These are phyloP conservation scores for Miichthys miiuy DNA, from an alignment of 2,797 vertebrate genomes.

Conservation along the genomic window DNA sequence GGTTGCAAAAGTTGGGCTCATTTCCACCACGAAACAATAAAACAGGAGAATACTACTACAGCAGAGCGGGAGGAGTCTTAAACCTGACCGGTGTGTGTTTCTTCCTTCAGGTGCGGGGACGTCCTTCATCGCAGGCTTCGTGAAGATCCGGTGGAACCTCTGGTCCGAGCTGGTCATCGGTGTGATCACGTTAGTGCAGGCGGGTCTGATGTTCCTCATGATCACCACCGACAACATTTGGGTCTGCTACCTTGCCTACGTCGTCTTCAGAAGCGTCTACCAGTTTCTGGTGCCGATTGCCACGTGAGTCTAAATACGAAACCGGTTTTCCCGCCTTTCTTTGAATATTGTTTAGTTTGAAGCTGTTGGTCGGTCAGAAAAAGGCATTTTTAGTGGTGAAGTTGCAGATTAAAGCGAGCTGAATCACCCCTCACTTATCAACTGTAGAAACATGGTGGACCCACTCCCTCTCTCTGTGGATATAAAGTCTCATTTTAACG, in stretches of 20 bases:
- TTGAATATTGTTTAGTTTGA: too few relatives aligned
- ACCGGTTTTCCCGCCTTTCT: too few relatives aligned
- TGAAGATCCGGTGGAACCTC: slow-evolving; percentile 91
- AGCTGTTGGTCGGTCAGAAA: too few relatives aligned
- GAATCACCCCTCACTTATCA: too few relatives aligned
- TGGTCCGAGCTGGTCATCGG: slow-evolving; percentile 94
- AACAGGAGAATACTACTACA: too few relatives aligned
- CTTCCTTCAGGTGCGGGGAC: slow-evolving; percentile 85
- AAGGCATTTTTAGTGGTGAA: too few relatives aligned
- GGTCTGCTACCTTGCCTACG: slow-evolving; percentile 90
- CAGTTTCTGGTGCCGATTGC: slow-evolving; percentile 97
- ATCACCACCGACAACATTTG: slow-evolving; percentile 86
- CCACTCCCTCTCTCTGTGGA: too few relatives aligned
- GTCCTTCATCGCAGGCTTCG: slow-evolving; percentile 88
- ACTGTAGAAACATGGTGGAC: too few relatives aligned
- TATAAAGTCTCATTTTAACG: too few relatives aligned
- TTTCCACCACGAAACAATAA: neutral
- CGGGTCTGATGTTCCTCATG: slow-evolving; percentile 91
- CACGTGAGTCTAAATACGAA: slow-evolving; percentile 86
- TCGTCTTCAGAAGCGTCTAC: slow-evolving; percentile 92
- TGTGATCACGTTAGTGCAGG: slow-evolving; percentile 87
- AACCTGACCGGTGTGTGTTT: neutral
- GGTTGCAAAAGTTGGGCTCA: neutral
- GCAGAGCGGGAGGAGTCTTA: too few relatives aligned
- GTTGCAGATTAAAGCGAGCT: too few relatives aligned